Conservation (phyloP, 2,797 vertebrate genomes). For the Peromyscus aztecus region DNA sequence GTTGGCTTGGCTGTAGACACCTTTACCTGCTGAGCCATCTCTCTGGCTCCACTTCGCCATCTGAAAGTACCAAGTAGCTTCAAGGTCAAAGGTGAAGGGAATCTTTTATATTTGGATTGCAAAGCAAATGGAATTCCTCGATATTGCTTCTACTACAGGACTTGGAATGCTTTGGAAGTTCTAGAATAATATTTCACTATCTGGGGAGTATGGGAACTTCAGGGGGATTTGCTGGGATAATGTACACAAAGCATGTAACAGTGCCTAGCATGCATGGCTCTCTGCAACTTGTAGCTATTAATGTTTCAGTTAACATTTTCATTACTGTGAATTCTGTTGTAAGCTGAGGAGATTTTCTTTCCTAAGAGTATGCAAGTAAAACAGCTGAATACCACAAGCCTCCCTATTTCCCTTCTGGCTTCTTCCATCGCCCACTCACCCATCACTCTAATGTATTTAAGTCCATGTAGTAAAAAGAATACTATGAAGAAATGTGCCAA, state of each 20-base stretch:
- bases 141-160: not conserved
- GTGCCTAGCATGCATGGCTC: not conserved
- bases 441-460: conserved; percentile 60
- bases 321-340: not conserved
- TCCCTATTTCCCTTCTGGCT: conserved; percentile 65
- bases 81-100: conserved; percentile 28
- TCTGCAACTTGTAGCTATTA: not conserved
- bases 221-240: not conserved
- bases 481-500: not conserved
- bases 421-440: not conserved
- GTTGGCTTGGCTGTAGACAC: not conserved
- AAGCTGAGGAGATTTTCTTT: not conserved
- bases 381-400: conserved; percentile 44
- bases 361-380: conserved; percentile 52
- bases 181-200: conserved; percentile 24
- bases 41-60: not conserved
- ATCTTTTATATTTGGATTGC: not conserved
- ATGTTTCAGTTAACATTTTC: conserved; percentile 56
- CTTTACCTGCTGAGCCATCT: not conserved
- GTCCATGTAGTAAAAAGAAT: conserved; percentile 39
- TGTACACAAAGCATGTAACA: not conserved
- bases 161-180: not conserved
- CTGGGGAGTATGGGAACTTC: not conserved
- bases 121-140: conserved; percentile 43
- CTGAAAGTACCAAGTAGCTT: conserved; percentile 23